Evolutionary conservation across 2,888 invertebrate genomes (phyloP).

Genomic region (Portevinia maculata): DNA sequence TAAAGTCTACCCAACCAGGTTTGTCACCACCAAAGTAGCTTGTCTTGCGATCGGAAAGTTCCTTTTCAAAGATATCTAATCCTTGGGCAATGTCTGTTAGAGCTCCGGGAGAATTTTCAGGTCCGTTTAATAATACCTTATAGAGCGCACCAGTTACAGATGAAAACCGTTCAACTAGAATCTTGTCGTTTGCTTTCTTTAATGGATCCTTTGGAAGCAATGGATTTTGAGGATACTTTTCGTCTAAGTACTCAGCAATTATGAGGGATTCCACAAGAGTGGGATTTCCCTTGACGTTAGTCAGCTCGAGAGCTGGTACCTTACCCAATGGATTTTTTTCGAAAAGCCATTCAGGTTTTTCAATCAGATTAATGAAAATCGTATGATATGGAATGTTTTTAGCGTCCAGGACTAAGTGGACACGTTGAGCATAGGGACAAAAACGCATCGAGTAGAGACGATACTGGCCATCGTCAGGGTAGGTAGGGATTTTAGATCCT

Average conservation of each 20-base stretch:
- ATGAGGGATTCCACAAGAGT: constrained; percentile 91
- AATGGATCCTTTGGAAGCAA: constrained; percentile 85
- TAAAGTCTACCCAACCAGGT: constrained; percentile 91
- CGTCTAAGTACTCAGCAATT: constrained; percentile 91
- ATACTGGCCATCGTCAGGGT: constrained; percentile 85
- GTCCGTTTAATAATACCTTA: constrained; percentile 78
- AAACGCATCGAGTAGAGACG: constrained; percentile 93
- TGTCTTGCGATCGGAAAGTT: constrained; percentile 86
- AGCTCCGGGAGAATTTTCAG: constrained; percentile 81
- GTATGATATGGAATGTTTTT: constrained; percentile 91
- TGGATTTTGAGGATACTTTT: constrained; percentile 87
- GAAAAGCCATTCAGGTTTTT: constrained; percentile 93
- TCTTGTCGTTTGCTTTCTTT: constrained; percentile 81
- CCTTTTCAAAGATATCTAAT: constrained; percentile 87
- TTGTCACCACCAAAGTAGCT: constrained; percentile 87
- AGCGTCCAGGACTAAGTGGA: constrained; percentile 89
- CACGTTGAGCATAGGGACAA: constrained; percentile 92
- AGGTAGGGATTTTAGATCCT: constrained; percentile 88
- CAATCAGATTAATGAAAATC: constrained; percentile 88
- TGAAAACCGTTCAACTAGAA: constrained; percentile 81
- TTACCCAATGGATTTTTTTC: constrained; percentile 87
- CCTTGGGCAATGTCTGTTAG: constrained; percentile 85
- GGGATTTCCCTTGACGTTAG: constrained; percentile 84
- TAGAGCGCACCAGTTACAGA: constrained; percentile 78
- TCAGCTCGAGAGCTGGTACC: constrained; percentile 90